Evolutionary conservation across 2,797 vertebrate species (phyloP).

Genomic region (Alosa sapidissima): DNA sequence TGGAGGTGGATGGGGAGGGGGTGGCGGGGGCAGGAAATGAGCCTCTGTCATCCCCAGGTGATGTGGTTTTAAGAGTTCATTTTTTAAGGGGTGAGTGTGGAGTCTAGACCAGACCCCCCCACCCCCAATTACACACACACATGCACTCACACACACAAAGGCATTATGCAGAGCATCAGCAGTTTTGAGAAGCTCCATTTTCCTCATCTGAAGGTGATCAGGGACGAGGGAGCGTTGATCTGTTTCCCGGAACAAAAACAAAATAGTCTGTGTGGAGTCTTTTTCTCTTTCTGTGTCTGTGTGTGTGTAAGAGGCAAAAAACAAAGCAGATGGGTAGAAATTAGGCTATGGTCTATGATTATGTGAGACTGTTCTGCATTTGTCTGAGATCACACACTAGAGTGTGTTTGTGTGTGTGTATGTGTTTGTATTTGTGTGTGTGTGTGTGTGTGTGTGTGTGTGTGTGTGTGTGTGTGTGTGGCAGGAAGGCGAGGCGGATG

Average conservation of each 20-base stretch:
- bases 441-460: conserved; percentile 39
- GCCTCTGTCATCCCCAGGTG: not conserved
- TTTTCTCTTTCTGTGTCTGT: not conserved
- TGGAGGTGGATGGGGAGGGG: too few relatives aligned
- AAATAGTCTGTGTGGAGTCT: not conserved
- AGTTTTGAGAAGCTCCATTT: not conserved
- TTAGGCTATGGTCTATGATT: not conserved
- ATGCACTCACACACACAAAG: not conserved
- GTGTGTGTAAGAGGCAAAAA: too few relatives aligned
- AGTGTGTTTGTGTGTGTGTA: conserved; percentile 21
- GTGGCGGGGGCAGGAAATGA: not conserved
- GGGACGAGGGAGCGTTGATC: not conserved
- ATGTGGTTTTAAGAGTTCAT: too few relatives aligned
- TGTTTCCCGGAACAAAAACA: not conserved
- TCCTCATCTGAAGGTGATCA: not conserved
- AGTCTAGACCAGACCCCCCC: too few relatives aligned
- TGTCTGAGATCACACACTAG: not conserved
- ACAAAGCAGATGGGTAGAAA: not conserved
- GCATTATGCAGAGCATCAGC: not conserved
- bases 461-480: conserved; percentile 49
- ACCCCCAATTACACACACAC: not conserved
- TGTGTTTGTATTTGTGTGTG: conserved; percentile 32
- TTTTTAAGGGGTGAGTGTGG: too few relatives aligned
- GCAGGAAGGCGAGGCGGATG: conserved; percentile 50
- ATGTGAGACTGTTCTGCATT: conserved; percentile 7